Base-by-base conservation (phyloP, 2,888 invertebrate genomes). In the Globia sparganii region DNA sequence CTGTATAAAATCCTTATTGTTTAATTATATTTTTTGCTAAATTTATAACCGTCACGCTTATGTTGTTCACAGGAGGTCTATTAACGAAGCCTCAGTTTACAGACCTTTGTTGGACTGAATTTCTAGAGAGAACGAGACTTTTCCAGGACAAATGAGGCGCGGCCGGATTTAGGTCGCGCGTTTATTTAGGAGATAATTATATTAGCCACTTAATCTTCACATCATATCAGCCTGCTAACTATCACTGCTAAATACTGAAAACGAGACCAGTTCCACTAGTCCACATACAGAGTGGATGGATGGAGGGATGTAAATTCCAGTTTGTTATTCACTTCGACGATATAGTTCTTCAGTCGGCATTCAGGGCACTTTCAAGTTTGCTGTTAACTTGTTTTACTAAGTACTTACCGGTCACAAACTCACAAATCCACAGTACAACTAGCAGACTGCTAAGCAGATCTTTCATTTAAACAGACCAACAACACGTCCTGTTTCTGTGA, bases 401-500 rank as follows among this genome's bases (percentile, higher is more conserved):
- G n/a, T n/a, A 65, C 78, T 78, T 43, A 72, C 71, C 58, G 21
- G 21, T 21, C 25, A 43, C 28, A 25, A 34, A 43, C 43, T 21
- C 25, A 43, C 28, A 25, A 34, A 43, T 53, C 28, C 49, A 53
- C 31, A 43, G 15, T n/a, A 53, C 53, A 11, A 25, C 18, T 46
- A 65, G 11, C 9, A 53, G 28, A 11, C n/a, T n/a, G 31, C 31
- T 4, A 1, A 34, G 5, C 0, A 37, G 9, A 49, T 40, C 31
- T 25, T 34, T 62, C 11, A 40, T 56, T 25, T 37, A 28, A 34
- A 31, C 40, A 40, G 4, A 34, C 25, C 1, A 58, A 37, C 21
- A 4, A 34, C 11, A 28, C 5, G 4, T 53, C 34, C 21, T n/a
- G 2, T 18, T 40, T 25, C 25, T 40, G 28, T 13, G 34, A 66